Conservation (phyloP, 2,113 vertebrate genomes). For the Echinops telfairi region DNA sequence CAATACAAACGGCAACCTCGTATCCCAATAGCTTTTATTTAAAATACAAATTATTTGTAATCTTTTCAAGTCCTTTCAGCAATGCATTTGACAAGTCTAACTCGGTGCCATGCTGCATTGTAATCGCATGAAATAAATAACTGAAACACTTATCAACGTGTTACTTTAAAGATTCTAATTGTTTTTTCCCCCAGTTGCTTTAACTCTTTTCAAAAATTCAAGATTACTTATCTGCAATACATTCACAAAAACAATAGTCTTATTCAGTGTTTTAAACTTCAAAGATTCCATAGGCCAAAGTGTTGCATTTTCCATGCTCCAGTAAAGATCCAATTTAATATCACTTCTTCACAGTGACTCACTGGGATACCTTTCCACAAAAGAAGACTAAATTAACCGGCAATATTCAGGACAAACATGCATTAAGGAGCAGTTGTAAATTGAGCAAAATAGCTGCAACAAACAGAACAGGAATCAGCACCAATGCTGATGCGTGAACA, state of each 20-base stretch:
- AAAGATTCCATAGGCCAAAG: constrained; percentile 18
- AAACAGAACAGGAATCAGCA: not conserved
- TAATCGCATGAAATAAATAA: constrained; percentile 7
- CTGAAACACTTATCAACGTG: not conserved
- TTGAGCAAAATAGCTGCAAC: not conserved
- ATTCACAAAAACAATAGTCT: not conserved
- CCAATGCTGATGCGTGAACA: constrained; percentile 27
- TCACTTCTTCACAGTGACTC: constrained; percentile 37
- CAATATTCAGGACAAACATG: constrained; percentile 52
- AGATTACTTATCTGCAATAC: not conserved
- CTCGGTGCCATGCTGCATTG: not conserved
- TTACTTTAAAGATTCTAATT: not conserved
- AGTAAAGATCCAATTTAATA: constrained; percentile 43
- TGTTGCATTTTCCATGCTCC: not conserved
- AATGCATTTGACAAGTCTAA: not conserved
- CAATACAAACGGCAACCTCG: not conserved
- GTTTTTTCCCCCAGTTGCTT: not conserved
- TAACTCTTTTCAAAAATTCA: constrained; percentile 6
- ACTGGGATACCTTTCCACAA: not conserved
- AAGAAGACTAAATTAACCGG: constrained; percentile 41
- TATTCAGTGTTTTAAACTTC: not conserved
- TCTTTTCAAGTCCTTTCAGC: constrained; percentile 25
- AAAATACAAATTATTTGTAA: not conserved
- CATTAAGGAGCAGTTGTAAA: constrained; percentile 51
- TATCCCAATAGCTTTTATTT: not conserved